A percentile compares a stretch with the other conserved stretches of the same genome.
phyloP scores from a whole-genome alignment of 2,113 vertebrate species.

The Blennius ocellaris region DNA sequence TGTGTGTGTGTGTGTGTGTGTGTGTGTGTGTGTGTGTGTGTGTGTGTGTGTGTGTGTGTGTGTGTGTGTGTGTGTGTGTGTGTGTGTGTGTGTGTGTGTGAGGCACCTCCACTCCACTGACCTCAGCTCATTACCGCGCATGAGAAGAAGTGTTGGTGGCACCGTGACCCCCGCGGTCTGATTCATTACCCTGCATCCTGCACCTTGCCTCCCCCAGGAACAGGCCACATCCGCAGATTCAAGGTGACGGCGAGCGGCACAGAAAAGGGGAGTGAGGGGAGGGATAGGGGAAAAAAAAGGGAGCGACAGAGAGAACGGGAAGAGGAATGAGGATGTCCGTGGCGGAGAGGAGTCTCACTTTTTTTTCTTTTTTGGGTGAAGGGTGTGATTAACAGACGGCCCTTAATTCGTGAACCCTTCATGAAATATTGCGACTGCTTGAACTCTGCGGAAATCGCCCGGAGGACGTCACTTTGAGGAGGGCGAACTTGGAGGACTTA shows the following conservation, averaged over 20 bases:
- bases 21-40: neutral
- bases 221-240: constrained; percentile 22
- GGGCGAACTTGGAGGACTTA: neutral
- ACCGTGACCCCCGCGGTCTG: constrained; percentile 42
- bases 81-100: neutral
- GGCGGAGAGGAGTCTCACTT: constrained; percentile 15
- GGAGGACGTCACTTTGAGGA: neutral
- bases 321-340: neutral
- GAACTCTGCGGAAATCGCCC: neutral
- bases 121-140: constrained; percentile 62
- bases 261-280: constrained; percentile 8
- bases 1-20: too few species aligned
- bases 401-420: constrained; percentile 32
- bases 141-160: constrained; percentile 43
- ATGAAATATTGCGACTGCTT: neutral
- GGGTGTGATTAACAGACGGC: constrained; percentile 25
- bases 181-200: constrained; percentile 68
- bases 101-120: constrained; percentile 22
- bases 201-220: constrained; percentile 29
- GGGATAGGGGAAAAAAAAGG: constrained; percentile 1
- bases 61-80: neutral
- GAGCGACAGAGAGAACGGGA: neutral
- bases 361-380: neutral
- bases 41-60: neutral
- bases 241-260: constrained; percentile 37